Percentiles rank a stretch among this genome's conserved stretches.
These are phyloP conservation scores for Dicrurus megarhynchus DNA, from an alignment of 2,113 vertebrate genomes.

Conservation along the genomic window DNA sequence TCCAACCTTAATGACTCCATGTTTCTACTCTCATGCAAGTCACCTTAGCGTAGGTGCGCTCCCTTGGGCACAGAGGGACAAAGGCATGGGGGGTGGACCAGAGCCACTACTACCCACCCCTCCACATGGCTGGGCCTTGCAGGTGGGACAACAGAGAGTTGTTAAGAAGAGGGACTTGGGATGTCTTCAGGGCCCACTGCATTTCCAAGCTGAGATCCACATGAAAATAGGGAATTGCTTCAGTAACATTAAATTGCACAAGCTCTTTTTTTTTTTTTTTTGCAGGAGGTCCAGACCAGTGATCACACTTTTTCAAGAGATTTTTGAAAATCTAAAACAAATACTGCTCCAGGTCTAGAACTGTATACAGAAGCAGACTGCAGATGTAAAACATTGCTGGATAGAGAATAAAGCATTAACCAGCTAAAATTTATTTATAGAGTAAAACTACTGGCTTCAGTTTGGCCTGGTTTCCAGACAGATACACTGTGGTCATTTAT, in stretches of 20 bases:
- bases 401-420: not conserved
- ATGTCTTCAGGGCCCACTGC: not conserved
- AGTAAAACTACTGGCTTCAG: not conserved
- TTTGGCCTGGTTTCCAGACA: not conserved
- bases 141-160: not conserved
- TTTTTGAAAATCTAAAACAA: not conserved
- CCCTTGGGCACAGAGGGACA: not conserved
- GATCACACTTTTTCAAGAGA: not conserved
- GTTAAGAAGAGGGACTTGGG: not conserved
- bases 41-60: not conserved
- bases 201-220: not conserved
- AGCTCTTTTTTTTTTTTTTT: not conserved
- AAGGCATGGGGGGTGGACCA: rapidly evolving
- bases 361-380: not conserved
- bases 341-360: not conserved
- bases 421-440: not conserved
- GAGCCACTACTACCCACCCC: not conserved
- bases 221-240: not conserved
- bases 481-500: not conserved
- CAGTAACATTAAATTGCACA: not conserved
- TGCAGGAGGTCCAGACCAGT: not conserved
- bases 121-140: rapidly evolving
- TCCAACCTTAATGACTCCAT: not conserved
- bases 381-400: not conserved
- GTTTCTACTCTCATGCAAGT: not conserved